These are phyloP conservation scores for Leptocoma aspasia DNA, from an alignment of 2,113 vertebrate species.

Conservation along the genomic window DNA sequence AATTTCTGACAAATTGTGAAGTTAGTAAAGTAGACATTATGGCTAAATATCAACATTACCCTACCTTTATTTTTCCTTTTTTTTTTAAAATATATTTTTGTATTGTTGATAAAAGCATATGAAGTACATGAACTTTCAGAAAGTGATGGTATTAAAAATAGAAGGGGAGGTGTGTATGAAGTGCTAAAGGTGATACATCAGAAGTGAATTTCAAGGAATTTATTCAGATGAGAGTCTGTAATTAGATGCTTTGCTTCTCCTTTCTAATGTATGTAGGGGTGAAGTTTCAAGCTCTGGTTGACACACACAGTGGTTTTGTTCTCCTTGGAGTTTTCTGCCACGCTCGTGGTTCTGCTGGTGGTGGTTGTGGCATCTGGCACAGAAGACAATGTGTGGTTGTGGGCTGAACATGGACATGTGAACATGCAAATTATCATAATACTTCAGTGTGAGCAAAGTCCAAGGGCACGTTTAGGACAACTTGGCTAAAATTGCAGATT, in stretches of 20 bases:
- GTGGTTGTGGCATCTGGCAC: background rate
- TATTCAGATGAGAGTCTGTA: background rate
- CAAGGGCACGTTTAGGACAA: background rate
- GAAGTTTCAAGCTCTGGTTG: background rate
- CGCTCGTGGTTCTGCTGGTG: accelerated
- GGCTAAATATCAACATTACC: background rate
- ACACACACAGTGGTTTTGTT: background rate
- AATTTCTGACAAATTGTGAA: background rate
- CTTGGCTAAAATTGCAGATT: background rate
- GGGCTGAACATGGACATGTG: background rate
- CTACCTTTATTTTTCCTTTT: background rate
- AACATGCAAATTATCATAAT: background rate
- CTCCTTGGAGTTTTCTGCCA: background rate
- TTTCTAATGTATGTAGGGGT: background rate
- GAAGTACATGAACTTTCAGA: background rate
- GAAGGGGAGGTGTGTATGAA: background rate
- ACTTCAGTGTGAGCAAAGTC: background rate
- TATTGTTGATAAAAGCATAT: background rate
- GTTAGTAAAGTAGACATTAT: background rate
- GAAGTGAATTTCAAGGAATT: background rate
- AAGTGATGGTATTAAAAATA: background rate
- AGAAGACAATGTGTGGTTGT: background rate
- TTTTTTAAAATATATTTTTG: no score
- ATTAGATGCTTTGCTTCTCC: background rate
- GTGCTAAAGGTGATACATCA: background rate